Evolutionary conservation across 2,113 vertebrate species (phyloP).

Genomic region (Astatotilapia flaviijosephi): DNA sequence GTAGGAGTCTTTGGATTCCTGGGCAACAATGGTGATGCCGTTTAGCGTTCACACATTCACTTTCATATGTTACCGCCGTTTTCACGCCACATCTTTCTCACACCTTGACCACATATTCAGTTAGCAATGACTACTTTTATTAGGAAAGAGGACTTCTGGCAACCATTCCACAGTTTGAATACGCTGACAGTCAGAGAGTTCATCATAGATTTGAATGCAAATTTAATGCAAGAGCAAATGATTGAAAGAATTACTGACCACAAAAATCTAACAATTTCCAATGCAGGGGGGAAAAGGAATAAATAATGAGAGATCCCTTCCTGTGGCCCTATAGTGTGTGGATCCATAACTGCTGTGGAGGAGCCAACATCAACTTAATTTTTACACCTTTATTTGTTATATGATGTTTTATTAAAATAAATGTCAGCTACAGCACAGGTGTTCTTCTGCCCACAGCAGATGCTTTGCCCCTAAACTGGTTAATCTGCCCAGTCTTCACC

Average conservation of each 20-base stretch:
- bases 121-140: background rate
- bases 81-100: background rate
- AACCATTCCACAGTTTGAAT: background rate
- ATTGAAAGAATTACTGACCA: background rate
- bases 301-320: background rate
- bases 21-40: background rate
- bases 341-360: background rate
- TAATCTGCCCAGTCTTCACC: background rate
- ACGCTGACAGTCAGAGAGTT: background rate
- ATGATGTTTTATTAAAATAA: background rate
- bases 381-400: background rate
- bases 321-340: background rate
- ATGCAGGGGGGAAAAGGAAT: rapidly evolving
- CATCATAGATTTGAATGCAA: background rate
- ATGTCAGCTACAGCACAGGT: background rate
- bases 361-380: background rate
- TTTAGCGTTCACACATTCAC: background rate
- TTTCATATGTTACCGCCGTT: rapidly evolving
- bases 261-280: background rate
- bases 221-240: background rate
- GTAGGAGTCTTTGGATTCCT: background rate
- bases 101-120: background rate
- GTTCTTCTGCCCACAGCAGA: background rate
- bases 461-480: background rate
- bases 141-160: background rate